phyloP scores from a whole-genome alignment of 2,888 invertebrate genomes.

The Eucera pruinosa region DNA sequence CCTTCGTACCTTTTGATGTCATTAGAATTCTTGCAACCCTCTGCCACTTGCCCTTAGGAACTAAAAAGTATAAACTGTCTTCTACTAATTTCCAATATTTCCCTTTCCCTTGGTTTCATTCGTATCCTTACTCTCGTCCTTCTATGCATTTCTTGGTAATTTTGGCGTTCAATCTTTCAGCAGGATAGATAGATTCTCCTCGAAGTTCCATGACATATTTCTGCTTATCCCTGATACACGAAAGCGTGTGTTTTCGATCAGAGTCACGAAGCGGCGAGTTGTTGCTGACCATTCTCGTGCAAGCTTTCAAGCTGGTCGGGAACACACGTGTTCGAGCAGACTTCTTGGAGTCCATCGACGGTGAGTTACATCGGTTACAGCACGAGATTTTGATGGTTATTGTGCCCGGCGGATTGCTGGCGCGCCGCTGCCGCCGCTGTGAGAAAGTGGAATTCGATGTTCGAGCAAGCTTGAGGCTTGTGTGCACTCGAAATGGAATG shows the following conservation, averaged over 20 bases:
- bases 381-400: conserved; percentile 28
- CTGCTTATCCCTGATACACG: too few relatives aligned
- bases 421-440: neutral
- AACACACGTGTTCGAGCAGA: neutral
- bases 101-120: too few relatives aligned
- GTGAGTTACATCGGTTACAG: conserved; percentile 19
- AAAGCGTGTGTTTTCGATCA: neutral
- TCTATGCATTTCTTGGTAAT: too few relatives aligned
- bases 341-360: conserved; percentile 2
- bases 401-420: conserved; percentile 12
- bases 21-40: too few relatives aligned
- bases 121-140: too few relatives aligned
- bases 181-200: too few relatives aligned
- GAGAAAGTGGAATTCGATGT: conserved; percentile 33
- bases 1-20: too few relatives aligned
- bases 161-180: neutral
- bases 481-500: neutral
- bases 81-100: too few relatives aligned
- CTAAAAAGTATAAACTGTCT: too few relatives aligned
- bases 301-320: neutral
- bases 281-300: neutral
- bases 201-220: too few relatives aligned
- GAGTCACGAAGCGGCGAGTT: neutral
- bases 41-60: too few relatives aligned
- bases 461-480: conserved; percentile 2